Conservation (phyloP, 1,140 invertebrate species). For the Phocides pigmalion region DNA sequence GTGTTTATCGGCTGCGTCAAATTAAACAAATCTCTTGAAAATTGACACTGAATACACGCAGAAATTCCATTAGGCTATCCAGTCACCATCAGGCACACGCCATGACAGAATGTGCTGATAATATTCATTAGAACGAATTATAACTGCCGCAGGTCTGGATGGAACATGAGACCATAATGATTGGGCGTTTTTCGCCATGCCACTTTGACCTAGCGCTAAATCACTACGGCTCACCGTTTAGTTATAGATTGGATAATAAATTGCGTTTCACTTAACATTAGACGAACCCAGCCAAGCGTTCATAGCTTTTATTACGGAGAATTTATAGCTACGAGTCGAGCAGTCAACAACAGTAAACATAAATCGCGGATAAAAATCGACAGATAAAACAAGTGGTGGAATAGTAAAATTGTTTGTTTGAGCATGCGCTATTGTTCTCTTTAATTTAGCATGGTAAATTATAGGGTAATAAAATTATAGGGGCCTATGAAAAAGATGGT, state of each 20-base stretch:
- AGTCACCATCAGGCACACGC: not conserved
- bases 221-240: slow-evolving; percentile 21
- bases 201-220: slow-evolving; percentile 46
- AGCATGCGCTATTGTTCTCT: not conserved
- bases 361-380: slow-evolving; percentile 26
- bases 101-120: slow-evolving; percentile 23
- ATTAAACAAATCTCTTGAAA: slow-evolving; percentile 22
- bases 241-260: slow-evolving; percentile 34
- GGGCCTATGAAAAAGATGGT: too few species aligned
- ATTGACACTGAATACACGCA: slow-evolving; percentile 19
- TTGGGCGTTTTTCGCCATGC: slow-evolving; percentile 52
- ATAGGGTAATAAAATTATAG: too few species aligned
- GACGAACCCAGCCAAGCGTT: slow-evolving; percentile 17
- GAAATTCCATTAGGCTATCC: slow-evolving; percentile 17
- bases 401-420: slow-evolving; percentile 23
- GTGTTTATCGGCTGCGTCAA: not conserved
- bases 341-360: slow-evolving; percentile 32
- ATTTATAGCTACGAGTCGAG: slow-evolving; percentile 24
- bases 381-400: slow-evolving; percentile 17
- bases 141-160: slow-evolving; percentile 35
- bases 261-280: slow-evolving; percentile 31
- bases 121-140: slow-evolving; percentile 54
- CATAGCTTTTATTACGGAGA: slow-evolving; percentile 28
- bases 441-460: too few species aligned
- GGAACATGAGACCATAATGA: slow-evolving; percentile 51